Conservation (phyloP, 2,797 vertebrate species). For the Galago senegalensis region DNA sequence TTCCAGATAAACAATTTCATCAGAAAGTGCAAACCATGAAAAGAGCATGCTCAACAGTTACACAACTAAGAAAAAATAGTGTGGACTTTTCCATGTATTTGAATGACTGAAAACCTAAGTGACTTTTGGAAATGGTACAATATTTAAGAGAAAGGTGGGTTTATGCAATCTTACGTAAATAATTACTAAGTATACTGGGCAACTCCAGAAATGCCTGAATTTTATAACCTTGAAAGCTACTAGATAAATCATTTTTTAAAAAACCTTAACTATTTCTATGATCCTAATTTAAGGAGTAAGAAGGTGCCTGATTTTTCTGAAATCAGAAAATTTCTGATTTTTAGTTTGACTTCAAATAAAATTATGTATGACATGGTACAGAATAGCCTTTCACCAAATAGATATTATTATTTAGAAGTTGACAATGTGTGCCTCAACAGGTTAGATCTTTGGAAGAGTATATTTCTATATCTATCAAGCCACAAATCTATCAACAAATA, state of each 20-base stretch:
- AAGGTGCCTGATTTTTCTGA: neutral
- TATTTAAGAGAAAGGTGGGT: slow-evolving; percentile 15
- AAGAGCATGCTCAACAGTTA: neutral
- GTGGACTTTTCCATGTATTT: neutral
- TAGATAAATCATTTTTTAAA: neutral
- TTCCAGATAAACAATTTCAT: slow-evolving; percentile 28
- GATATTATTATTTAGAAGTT: slow-evolving; percentile 35
- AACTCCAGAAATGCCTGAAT: neutral
- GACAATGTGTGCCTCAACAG: neutral
- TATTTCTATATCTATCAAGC: neutral
- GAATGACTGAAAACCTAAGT: slow-evolving; percentile 1
- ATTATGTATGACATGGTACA: slow-evolving; percentile 30
- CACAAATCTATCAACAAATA: slow-evolving; percentile 23
- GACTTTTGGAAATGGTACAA: slow-evolving; percentile 7
- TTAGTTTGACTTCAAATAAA: slow-evolving; percentile 54
- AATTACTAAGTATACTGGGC: neutral
- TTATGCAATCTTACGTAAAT: neutral
- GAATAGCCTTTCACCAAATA: slow-evolving; percentile 44
- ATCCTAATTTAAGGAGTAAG: slow-evolving; percentile 23
- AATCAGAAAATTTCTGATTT: neutral
- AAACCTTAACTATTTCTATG: neutral
- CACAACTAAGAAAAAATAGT: neutral
- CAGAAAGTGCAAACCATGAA: slow-evolving; percentile 18
- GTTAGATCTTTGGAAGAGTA: slow-evolving; percentile 26
- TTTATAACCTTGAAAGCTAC: neutral